phyloP scores from a whole-genome alignment of 2,888 invertebrate species.

The Dendrolimus pini region DNA sequence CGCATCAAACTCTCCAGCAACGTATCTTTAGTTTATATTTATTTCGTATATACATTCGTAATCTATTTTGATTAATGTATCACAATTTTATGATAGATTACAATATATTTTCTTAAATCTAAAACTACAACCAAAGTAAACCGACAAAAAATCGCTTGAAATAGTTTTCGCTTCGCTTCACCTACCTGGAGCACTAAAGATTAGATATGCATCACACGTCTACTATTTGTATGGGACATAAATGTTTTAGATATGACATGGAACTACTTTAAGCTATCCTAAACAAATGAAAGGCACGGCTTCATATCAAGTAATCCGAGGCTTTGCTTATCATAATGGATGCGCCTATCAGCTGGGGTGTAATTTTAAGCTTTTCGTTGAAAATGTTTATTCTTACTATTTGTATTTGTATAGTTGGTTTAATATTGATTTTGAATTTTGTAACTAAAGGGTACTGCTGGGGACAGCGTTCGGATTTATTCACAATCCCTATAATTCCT shows the following conservation, averaged over 20 bases:
- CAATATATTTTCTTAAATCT: no score
- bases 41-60: no score
- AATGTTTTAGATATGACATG: background rate
- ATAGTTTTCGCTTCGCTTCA: background rate
- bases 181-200: background rate
- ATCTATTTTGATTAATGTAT: no score
- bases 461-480: no score
- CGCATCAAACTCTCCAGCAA: no score
- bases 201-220: no score
- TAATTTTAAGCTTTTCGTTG: background rate
- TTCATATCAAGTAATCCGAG: background rate
- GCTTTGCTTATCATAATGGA: background rate
- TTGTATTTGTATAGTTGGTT: background rate
- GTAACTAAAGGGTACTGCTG: background rate
- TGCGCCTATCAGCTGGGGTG: background rate
- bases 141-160: background rate
- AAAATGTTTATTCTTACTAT: background rate
- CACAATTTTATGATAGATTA: no score
- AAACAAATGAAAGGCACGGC: background rate
- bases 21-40: no score
- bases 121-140: background rate
- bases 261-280: background rate
- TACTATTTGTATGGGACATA: background rate
- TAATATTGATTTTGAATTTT: background rate
- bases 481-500: no score